These are phyloP conservation scores for Strigamia crassipes DNA, from an alignment of 2,888 invertebrate species.

Conservation along the genomic window DNA sequence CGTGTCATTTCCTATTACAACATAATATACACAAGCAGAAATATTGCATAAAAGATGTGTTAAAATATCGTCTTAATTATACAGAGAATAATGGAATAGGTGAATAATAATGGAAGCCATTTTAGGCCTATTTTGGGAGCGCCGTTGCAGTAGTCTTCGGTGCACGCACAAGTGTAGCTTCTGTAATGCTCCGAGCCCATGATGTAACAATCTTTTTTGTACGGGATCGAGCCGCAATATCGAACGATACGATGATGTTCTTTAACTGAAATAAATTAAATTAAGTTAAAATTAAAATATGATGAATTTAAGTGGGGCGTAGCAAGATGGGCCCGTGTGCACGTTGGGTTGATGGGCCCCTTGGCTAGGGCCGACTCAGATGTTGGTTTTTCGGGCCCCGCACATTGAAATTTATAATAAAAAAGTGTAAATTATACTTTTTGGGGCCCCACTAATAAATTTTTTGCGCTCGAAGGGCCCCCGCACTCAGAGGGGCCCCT, in stretches of 20 bases:
- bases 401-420: no score
- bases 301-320: no score
- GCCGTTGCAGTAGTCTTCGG: not conserved
- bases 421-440: no score
- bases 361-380: no score
- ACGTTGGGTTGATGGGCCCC: no score
- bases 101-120: not conserved
- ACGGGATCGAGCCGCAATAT: not conserved
- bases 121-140: not conserved
- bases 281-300: no score
- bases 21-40: not conserved
- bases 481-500: no score
- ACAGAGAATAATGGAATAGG: not conserved
- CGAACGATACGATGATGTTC: conserved; percentile 24
- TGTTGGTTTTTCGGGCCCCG: no score
- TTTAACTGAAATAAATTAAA: not conserved
- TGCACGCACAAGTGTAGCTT: not conserved
- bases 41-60: not conserved
- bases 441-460: no score
- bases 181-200: not conserved
- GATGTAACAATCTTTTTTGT: conserved; percentile 48
- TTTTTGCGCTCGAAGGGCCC: no score
- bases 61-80: not conserved
- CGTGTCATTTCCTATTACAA: not conserved
- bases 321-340: no score